Base-by-base conservation (phyloP, 2,888 invertebrate species). In the Megaustenia siamemsis region DNA sequence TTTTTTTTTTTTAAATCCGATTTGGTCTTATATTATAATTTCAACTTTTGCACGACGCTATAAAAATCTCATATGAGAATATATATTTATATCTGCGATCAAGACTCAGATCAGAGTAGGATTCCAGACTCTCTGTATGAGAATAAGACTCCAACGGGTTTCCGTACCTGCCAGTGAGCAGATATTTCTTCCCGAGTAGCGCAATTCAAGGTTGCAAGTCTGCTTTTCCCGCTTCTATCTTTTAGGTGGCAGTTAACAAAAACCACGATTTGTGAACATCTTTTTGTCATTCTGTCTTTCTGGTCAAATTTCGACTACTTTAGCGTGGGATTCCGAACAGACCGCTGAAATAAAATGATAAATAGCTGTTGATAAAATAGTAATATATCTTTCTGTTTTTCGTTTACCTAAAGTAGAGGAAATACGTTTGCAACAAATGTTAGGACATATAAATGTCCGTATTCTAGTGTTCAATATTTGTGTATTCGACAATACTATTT, bases 211-310 rank as follows among this genome's bases (percentile, higher is more conserved):
- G 5, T 1, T n/a, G 66, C 28, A 45, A 21, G n/a, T 43, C 21
- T 77, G 15, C 5, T 35, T 6, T 60, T 77, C 45, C 35, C 77
- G n/a, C 53, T 32, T 6, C n/a, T 40, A 12, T 77, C 40, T 45
- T n/a, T 24, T 45, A 73, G 43, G n/a, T 10, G 12, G 28, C 71
- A 28, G 6, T 28, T 28, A 45, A 73, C 71, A 56, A 2, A 18
- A 76, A 53, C 60, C 56, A 77, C 38, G 35, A 3, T n/a, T n/a
- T 53, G 38, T 56, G 56, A 32, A n/a, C 77, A 38, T 56, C 35
- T 3, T 35, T 77, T 56, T 77, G 40, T 77, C 35, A 24, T 35
- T 77, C 77, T 56, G 40, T 56, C 53, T 6, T 28, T 77, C 56
- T 12, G 21, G 32, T 8, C 40, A 3, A 24, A 10, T 76, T 43